Evolutionary conservation across 2,113 vertebrate genomes (phyloP).

Genomic region (Pipra filicauda): DNA sequence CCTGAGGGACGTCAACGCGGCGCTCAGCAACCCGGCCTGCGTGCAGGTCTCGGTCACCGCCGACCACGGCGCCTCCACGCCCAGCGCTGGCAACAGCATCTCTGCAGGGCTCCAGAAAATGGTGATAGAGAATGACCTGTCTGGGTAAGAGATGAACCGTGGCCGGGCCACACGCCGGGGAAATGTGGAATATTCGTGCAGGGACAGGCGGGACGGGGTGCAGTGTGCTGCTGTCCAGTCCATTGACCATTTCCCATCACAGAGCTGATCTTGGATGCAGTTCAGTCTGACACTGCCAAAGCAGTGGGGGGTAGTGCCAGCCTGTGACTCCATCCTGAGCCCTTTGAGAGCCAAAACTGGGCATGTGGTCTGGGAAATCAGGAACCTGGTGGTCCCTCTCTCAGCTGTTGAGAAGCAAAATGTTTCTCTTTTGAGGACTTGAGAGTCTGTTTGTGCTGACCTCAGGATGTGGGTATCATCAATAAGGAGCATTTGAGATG

Average conservation of each 20-base stretch:
- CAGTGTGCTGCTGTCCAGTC: not conserved
- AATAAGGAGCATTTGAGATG: not conserved
- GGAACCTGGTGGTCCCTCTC: not conserved
- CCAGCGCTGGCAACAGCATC: constrained; percentile 83
- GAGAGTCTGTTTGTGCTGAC: not conserved
- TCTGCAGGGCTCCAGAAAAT: constrained; percentile 94
- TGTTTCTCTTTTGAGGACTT: not conserved
- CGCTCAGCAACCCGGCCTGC: constrained; percentile 86
- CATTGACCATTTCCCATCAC: not conserved
- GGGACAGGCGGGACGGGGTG: not conserved
- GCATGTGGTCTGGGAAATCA: not conserved
- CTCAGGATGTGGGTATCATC: not conserved
- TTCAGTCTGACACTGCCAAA: not conserved
- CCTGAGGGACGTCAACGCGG: constrained; percentile 89
- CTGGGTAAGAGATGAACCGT: constrained; percentile 81
- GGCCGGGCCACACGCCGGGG: not conserved
- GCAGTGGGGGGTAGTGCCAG: not conserved
- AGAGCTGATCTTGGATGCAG: not conserved
- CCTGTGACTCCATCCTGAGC: not conserved
- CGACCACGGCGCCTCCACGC: constrained; percentile 81
- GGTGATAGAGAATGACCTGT: constrained; percentile 93
- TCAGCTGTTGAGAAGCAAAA: not conserved
- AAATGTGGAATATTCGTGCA: accelerated
- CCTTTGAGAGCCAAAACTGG: not conserved
- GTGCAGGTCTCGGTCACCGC: constrained; percentile 78